These are phyloP conservation scores for Corythucha ciliata DNA, from an alignment of 2,888 invertebrate genomes.

Conservation along the genomic window DNA sequence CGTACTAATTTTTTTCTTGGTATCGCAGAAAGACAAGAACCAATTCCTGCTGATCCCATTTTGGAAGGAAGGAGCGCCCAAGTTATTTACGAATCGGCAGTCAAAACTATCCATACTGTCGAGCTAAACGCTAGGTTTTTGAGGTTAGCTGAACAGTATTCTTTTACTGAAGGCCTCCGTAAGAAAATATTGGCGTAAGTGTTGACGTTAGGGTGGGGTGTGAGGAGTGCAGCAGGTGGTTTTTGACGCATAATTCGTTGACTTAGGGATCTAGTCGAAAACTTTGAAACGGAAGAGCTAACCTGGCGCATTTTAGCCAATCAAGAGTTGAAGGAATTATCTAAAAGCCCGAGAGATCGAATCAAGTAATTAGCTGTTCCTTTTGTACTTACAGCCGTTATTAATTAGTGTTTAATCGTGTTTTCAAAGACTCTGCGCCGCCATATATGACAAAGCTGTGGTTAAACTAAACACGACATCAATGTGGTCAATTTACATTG, in stretches of 20 bases:
- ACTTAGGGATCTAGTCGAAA: no score
- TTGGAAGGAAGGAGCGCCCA: slow-evolving; percentile 47
- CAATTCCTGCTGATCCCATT: slow-evolving; percentile 27
- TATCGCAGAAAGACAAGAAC: slow-evolving; percentile 17
- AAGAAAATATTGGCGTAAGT: slow-evolving; percentile 44
- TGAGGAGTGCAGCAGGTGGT: no score
- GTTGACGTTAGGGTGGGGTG: no score
- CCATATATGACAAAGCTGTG: slow-evolving; percentile 46
- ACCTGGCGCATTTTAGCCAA: slow-evolving; percentile 4
- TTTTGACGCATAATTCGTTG: no score
- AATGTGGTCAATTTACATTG: slow-evolving; percentile 51
- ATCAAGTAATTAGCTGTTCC: not conserved
- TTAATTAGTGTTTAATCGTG: no score
- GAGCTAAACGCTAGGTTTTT: slow-evolving; percentile 53
- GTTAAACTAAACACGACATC: slow-evolving; percentile 44
- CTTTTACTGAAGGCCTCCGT: slow-evolving; percentile 51
- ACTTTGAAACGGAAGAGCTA: slow-evolving; percentile 5
- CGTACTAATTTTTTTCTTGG: no score
- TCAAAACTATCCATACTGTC: slow-evolving; percentile 48
- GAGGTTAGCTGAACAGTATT: slow-evolving; percentile 49
- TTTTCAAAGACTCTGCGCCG: no score
- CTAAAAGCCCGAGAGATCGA: no score
- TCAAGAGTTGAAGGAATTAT: no score
- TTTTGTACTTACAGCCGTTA: not conserved
- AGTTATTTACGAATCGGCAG: slow-evolving; percentile 53